phyloP scores from a whole-genome alignment of 2,888 invertebrate genomes.

The Nomada fucata region DNA sequence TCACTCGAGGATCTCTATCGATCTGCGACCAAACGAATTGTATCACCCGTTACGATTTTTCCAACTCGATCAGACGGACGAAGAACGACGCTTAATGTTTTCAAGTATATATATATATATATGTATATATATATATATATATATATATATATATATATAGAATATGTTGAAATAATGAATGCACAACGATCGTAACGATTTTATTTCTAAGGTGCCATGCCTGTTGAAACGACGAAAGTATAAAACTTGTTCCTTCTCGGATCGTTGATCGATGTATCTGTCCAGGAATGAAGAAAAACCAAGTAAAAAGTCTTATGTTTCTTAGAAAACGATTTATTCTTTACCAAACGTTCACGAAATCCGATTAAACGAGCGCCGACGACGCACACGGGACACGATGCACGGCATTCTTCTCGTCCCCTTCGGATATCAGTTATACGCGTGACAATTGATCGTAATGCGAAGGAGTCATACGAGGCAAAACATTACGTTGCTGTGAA shows the following conservation, averaged over 20 bases:
- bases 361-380: not conserved
- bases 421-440: not conserved
- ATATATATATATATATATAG: too few relatives aligned
- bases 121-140: too few relatives aligned
- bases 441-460: too few relatives aligned
- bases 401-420: not conserved
- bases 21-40: not conserved
- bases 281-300: conserved; percentile 18
- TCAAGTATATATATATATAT: not conserved
- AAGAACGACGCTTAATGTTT: conserved; percentile 19
- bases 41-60: not conserved
- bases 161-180: conserved; percentile 33
- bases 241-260: conserved; percentile 12
- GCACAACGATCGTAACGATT: conserved; percentile 29
- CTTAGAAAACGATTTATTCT: conserved; percentile 19
- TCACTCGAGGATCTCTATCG: not conserved
- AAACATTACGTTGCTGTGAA: not conserved
- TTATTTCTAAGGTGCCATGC: conserved; percentile 25
- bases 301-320: conserved; percentile 27
- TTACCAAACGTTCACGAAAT: not conserved
- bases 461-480: not conserved
- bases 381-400: conserved; percentile 29
- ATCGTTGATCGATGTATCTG: conserved; percentile 21
- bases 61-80: not conserved
- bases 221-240: conserved; percentile 21